Evolutionary conservation across 2,113 vertebrate species (phyloP).

Genomic region (Phocoena phocoena): DNA sequence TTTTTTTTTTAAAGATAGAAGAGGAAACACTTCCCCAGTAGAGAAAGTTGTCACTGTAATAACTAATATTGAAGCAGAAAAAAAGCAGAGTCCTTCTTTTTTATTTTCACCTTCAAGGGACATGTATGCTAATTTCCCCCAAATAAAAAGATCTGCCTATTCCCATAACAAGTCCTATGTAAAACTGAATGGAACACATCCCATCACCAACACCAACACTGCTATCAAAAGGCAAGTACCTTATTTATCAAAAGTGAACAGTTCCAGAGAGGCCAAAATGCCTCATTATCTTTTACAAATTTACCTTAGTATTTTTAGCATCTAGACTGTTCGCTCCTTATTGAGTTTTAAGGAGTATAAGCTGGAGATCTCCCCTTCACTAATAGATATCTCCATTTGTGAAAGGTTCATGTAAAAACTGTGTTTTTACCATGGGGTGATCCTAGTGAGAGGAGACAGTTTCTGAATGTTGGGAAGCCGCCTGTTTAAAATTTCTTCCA

Average conservation of each 20-base stretch:
- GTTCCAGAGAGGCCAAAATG: neutral
- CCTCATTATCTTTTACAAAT: neutral
- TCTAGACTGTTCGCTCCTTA: neutral
- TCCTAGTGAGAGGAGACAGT: neutral
- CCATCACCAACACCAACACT: neutral
- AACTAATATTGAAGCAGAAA: neutral
- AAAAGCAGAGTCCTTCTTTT: neutral
- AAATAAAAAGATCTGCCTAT: neutral
- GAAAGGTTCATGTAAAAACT: neutral
- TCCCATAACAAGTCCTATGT: neutral
- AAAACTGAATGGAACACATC: neutral
- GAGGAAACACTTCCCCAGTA: neutral
- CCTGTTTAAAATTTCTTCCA: neutral
- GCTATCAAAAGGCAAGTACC: neutral
- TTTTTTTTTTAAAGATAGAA: neutral
- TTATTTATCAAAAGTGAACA: neutral
- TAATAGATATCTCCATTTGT: neutral
- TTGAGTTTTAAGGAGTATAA: neutral
- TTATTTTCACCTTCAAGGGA: neutral
- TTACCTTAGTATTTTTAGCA: conserved; percentile 21
- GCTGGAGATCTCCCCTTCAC: neutral
- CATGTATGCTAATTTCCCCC: neutral
- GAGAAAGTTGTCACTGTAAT: neutral
- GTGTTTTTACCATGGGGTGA: neutral
- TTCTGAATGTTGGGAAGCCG: neutral